phyloP scores from a whole-genome alignment of 2,888 invertebrate genomes.

The Rhamnusium bicolor region DNA sequence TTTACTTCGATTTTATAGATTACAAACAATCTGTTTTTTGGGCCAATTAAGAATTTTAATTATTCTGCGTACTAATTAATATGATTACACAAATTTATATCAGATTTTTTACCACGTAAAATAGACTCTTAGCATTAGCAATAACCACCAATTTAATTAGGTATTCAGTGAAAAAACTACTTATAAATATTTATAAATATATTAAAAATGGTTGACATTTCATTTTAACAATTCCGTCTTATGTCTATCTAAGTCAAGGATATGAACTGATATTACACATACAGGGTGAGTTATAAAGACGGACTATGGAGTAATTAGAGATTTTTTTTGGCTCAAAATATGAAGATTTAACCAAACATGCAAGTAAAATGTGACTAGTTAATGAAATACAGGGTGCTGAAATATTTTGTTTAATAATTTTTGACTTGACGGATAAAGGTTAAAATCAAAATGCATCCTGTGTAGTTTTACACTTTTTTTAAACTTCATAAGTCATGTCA shows the following conservation, averaged over 20 bases:
- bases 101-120: background rate
- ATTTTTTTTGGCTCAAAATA: too few relatives aligned
- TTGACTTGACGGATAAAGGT: too few relatives aligned
- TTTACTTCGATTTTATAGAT: background rate
- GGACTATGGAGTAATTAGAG: too few relatives aligned
- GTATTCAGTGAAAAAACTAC: constrained; percentile 2
- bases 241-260: constrained; percentile 17
- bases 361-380: too few relatives aligned
- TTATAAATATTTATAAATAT: constrained; percentile 27
- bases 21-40: background rate
- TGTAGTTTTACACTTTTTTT: too few relatives aligned
- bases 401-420: too few relatives aligned
- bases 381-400: too few relatives aligned
- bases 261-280: background rate
- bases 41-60: background rate
- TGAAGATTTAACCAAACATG: too few relatives aligned
- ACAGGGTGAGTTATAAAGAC: background rate
- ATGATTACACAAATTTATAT: constrained; percentile 1
- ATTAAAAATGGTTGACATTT: constrained; percentile 24
- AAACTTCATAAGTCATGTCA: too few relatives aligned
- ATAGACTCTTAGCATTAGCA: background rate
- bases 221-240: constrained; percentile 21
- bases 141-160: background rate
- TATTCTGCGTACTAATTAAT: background rate
- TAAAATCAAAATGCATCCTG: too few relatives aligned